Percentiles rank a stretch among this genome's conserved stretches.
Conservation (phyloP, 1,140 invertebrate species). For the Campoletis sonorensis region DNA sequence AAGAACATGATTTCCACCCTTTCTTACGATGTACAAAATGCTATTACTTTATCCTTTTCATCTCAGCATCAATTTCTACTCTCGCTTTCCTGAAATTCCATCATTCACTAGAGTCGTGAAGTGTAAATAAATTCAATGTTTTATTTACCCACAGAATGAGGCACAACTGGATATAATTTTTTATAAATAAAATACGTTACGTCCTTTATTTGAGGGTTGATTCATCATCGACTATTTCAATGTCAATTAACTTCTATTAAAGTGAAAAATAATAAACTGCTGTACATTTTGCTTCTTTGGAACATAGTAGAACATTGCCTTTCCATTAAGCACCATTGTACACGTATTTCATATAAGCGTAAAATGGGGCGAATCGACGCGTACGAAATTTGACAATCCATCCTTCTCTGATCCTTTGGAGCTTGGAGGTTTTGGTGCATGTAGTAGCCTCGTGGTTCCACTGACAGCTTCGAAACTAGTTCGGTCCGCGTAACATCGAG, state of each 20-base stretch:
- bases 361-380: conserved; percentile 6
- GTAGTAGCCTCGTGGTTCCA: conserved; percentile 5
- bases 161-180: too few species aligned
- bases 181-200: too few species aligned
- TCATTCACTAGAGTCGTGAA: too few species aligned
- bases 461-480: conserved; percentile 10
- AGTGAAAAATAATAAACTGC: too few species aligned
- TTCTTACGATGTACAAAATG: not conserved
- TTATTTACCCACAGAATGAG: too few species aligned
- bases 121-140: too few species aligned
- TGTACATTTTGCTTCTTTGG: too few species aligned
- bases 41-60: not conserved
- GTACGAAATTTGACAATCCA: not conserved
- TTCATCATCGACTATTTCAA: too few species aligned
- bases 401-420: not conserved
- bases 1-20: not conserved
- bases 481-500: not conserved
- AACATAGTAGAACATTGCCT: not conserved
- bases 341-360: not conserved
- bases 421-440: not conserved
- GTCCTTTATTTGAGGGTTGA: too few species aligned
- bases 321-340: not conserved
- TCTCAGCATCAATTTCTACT: too few species aligned
- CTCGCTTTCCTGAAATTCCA: too few species aligned
- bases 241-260: too few species aligned